Percentiles rank a stretch among this genome's conserved stretches.
Evolutionary conservation across 2,113 vertebrate genomes (phyloP).

Genomic region (Takifugu flavidus): DNA sequence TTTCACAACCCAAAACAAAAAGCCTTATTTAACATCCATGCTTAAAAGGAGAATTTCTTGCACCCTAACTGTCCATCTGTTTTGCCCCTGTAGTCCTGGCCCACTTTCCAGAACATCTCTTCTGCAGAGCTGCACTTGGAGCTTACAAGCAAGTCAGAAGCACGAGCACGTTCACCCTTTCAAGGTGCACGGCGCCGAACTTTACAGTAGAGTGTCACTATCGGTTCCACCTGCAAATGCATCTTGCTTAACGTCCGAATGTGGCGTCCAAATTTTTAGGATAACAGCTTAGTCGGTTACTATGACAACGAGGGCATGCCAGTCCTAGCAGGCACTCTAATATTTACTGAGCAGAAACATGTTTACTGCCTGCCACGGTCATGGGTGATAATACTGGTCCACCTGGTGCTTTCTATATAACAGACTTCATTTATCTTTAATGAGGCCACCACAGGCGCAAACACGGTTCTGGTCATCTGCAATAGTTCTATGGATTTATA

Average conservation of each 20-base stretch:
- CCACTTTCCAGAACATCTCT: conserved; percentile 27
- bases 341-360: conserved; percentile 61
- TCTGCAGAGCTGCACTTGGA: conserved; percentile 14
- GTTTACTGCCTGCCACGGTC: conserved; percentile 50
- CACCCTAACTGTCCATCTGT: conserved; percentile 38
- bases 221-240: conserved; percentile 11
- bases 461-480: background rate
- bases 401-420: conserved; percentile 43
- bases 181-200: too few relatives aligned
- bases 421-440: conserved; percentile 44
- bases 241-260: conserved; percentile 37
- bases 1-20: too few relatives aligned
- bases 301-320: conserved; percentile 45
- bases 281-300: conserved; percentile 51
- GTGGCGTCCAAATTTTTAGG: conserved; percentile 42
- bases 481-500: background rate
- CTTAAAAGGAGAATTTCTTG: conserved; percentile 22
- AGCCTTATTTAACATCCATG: conserved; percentile 26
- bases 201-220: too few relatives aligned
- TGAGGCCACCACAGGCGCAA: background rate
- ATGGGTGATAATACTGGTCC: conserved; percentile 39
- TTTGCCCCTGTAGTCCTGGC: conserved; percentile 45
- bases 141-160: background rate
- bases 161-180: background rate
- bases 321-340: conserved; percentile 43